phyloP scores from a whole-genome alignment of 2,888 invertebrate genomes.

The Agriopis marginaria region DNA sequence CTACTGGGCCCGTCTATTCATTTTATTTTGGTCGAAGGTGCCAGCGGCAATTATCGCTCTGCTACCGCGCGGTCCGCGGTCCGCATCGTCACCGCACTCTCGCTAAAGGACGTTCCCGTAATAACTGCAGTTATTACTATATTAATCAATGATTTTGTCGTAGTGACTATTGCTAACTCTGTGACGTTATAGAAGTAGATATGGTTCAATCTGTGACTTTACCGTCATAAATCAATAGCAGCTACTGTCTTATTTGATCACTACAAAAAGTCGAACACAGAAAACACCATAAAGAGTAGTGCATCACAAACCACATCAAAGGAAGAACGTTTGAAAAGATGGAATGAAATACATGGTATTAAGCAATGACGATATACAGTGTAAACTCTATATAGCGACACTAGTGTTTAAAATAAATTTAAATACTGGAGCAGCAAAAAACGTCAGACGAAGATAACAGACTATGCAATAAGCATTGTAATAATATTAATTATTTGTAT shows the following conservation, averaged over 20 bases:
- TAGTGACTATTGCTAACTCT: background rate
- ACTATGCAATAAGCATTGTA: no score
- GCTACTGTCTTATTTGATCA: background rate
- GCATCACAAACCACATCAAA: no score
- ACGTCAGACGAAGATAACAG: no score
- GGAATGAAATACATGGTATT: no score
- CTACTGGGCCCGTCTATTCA: no score
- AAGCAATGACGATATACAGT: no score
- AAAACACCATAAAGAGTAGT: background rate
- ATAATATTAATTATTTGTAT: no score
- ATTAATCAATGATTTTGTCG: background rate
- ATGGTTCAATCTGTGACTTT: background rate
- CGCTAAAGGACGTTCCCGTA: background rate
- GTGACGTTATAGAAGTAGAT: background rate
- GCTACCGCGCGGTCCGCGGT: slow-evolving; percentile 1
- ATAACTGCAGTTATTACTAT: background rate
- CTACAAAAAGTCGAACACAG: background rate
- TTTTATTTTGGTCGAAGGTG: no score
- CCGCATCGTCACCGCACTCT: slow-evolving; percentile 5
- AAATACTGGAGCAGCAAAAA: no score
- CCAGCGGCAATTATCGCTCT: background rate
- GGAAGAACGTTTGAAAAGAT: no score
- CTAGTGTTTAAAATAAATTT: no score
- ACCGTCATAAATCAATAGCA: background rate
- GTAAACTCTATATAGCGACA: no score